Evolutionary conservation across 2,113 vertebrate genomes (phyloP).

Genomic region (Psittacus erithacus): DNA sequence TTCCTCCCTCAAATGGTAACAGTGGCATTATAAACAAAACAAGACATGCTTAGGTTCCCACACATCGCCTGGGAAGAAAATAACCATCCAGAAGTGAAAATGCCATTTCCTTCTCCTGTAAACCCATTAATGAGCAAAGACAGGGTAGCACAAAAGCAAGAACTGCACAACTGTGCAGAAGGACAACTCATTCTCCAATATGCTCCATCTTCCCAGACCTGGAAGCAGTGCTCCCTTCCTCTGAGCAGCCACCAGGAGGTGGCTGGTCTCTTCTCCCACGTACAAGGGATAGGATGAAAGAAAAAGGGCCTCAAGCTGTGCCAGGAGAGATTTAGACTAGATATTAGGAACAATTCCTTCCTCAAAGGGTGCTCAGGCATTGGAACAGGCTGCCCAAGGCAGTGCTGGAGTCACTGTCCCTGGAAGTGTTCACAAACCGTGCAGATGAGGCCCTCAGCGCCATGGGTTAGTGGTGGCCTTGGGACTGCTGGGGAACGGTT

Average conservation of each 20-base stretch:
- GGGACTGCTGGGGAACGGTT: not conserved
- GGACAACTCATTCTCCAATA: not conserved
- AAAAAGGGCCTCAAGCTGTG: not conserved
- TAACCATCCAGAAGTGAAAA: not conserved
- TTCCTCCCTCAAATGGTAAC: not conserved
- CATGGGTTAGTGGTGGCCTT: not conserved
- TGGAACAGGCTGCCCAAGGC: not conserved
- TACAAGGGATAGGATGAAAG: not conserved
- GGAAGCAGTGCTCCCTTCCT: not conserved
- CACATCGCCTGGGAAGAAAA: not conserved
- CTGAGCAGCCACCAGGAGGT: not conserved
- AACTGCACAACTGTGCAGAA: rapidly evolving
- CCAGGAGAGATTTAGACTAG: not conserved
- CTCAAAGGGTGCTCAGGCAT: not conserved
- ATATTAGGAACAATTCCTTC: not conserved
- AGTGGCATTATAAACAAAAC: not conserved
- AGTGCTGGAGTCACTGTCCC: not conserved
- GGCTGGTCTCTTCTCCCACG: not conserved
- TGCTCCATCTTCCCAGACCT: not conserved
- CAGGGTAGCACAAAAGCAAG: not conserved
- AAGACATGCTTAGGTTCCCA: not conserved
- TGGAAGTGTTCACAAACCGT: not conserved
- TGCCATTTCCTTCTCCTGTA: not conserved
- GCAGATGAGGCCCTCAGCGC: too few species aligned
- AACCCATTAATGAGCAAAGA: not conserved